Evolutionary conservation across 2,888 invertebrate genomes (phyloP).

Genomic region (Dasypolia templi): DNA sequence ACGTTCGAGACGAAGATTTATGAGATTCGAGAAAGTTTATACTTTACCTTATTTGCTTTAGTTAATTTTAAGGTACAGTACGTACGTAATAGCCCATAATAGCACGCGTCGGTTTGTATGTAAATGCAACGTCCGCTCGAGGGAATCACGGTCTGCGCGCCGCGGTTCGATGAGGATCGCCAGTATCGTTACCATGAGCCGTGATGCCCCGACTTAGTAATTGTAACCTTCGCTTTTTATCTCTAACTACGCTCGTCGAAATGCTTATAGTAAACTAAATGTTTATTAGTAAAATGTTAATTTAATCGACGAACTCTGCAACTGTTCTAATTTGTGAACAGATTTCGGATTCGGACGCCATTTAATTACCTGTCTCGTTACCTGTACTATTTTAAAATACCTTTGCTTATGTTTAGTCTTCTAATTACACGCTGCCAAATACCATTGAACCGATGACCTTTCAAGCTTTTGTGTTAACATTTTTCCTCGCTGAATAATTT

Average conservation of each 20-base stretch:
- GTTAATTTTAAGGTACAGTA: conserved; percentile 29
- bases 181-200: conserved; percentile 22
- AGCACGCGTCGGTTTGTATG: conserved; percentile 58
- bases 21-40: neutral
- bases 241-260: conserved; percentile 14
- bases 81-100: conserved; percentile 54
- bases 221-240: conserved; percentile 47
- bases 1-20: neutral
- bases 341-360: conserved; percentile 16
- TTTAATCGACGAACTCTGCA: conserved; percentile 18
- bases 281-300: conserved; percentile 34
- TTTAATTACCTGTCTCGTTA: neutral
- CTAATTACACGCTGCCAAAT: conserved; percentile 51
- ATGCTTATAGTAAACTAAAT: conserved; percentile 36
- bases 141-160: conserved; percentile 57
- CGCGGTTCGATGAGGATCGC: conserved; percentile 47
- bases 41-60: conserved; percentile 23
- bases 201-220: conserved; percentile 29
- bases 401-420: conserved; percentile 9
- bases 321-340: conserved; percentile 23
- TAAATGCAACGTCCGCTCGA: conserved; percentile 63
- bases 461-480: conserved; percentile 15
- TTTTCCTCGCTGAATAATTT: conserved; percentile 36
- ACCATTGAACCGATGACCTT: conserved; percentile 44
- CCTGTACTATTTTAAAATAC: conserved; percentile 26